Percentiles rank a stretch among this genome's conserved stretches.
Evolutionary conservation across 2,888 invertebrate species (phyloP).

Genomic region (Drosophila subquinaria): DNA sequence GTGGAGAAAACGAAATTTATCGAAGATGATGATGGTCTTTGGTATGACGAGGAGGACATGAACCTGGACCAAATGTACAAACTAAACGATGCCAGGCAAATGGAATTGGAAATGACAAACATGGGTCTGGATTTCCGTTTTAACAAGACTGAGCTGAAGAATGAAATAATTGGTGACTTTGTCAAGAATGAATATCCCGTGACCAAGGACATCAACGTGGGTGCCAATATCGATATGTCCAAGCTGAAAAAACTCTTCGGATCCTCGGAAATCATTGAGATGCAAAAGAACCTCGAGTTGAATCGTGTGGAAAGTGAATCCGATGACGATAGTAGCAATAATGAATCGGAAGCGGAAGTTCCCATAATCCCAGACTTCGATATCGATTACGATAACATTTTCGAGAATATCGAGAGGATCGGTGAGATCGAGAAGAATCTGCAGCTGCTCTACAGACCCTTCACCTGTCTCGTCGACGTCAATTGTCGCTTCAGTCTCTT

Average conservation of each 20-base stretch:
- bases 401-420: constrained; percentile 37
- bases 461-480: constrained; percentile 55
- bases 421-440: constrained; percentile 50
- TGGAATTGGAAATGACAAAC: constrained; percentile 19
- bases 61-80: constrained; percentile 2
- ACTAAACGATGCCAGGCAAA: constrained; percentile 19
- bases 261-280: constrained; percentile 9
- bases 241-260: constrained; percentile 18
- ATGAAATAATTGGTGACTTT: constrained; percentile 44
- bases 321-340: not conserved
- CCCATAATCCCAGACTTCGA: constrained; percentile 31
- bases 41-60: constrained; percentile 32
- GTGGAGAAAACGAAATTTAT: not conserved
- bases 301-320: not conserved
- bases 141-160: constrained; percentile 6
- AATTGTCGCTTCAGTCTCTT: constrained; percentile 48
- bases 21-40: constrained; percentile 13
- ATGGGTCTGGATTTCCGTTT: constrained; percentile 22
- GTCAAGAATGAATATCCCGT: constrained; percentile 24
- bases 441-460: constrained; percentile 62
- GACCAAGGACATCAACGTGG: not conserved
- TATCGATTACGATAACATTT: constrained; percentile 57
- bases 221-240: not conserved
- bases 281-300: constrained; percentile 2
- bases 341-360: not conserved